A percentile compares a stretch with the other conserved stretches of the same genome.
phyloP scores from a whole-genome alignment of 2,113 vertebrate species.

The Pachycephala philippinensis region DNA sequence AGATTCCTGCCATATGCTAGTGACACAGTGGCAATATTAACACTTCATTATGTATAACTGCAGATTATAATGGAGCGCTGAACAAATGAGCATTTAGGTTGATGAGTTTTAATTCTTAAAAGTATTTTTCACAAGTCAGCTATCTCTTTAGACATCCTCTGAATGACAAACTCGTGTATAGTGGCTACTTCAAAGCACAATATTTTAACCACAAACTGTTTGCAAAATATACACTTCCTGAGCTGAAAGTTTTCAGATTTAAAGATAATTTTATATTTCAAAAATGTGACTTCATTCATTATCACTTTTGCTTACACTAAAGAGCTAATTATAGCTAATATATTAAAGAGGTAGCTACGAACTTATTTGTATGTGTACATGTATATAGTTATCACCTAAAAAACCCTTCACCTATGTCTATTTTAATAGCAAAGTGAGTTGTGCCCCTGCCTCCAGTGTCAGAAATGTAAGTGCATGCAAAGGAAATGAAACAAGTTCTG shows the following conservation, averaged over 20 bases:
- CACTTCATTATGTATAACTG: background rate
- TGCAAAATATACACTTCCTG: slow-evolving; percentile 37
- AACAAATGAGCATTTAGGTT: slow-evolving; percentile 38
- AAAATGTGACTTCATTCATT: slow-evolving; percentile 42
- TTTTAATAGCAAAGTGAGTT: slow-evolving; percentile 45
- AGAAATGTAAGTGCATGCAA: slow-evolving; percentile 21
- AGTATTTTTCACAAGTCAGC: slow-evolving; percentile 25
- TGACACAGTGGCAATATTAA: slow-evolving; percentile 22
- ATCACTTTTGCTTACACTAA: slow-evolving; percentile 42
- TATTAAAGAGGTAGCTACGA: slow-evolving; percentile 3
- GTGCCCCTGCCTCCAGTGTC: background rate
- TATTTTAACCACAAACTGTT: slow-evolving; percentile 60
- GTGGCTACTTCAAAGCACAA: slow-evolving; percentile 71
- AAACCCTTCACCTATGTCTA: slow-evolving; percentile 1
- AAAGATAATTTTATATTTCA: slow-evolving; percentile 64
- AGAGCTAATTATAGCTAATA: background rate
- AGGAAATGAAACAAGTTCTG: slow-evolving; percentile 17
- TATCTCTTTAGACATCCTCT: slow-evolving; percentile 51
- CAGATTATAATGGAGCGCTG: background rate
- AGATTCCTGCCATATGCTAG: slow-evolving; percentile 44
- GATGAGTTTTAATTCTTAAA: slow-evolving; percentile 16
- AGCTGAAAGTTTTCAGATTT: slow-evolving; percentile 64
- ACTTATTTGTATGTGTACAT: background rate
- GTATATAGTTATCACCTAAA: background rate
- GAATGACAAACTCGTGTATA: slow-evolving; percentile 46